Evolutionary conservation across 1,140 invertebrate species (phyloP).

Genomic region (Panagrolaimus sp.): DNA sequence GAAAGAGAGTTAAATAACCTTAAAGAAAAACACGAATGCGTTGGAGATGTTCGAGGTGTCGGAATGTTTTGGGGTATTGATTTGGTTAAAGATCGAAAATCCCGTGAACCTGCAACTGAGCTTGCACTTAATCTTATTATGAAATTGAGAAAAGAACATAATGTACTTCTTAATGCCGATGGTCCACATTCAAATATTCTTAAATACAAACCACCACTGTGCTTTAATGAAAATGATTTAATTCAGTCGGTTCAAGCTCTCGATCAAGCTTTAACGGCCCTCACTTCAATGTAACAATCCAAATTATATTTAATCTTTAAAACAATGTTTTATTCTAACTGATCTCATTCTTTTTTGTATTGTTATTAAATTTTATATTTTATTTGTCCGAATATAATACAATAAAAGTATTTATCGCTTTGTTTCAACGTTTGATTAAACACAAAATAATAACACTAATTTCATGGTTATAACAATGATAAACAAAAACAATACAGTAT

Average conservation of each 20-base stretch:
- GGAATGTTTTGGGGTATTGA: slow-evolving; percentile 91
- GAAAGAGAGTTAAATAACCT: slow-evolving; percentile 69
- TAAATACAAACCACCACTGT: slow-evolving; percentile 94
- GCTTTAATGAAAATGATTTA: slow-evolving; percentile 66
- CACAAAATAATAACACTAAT: too few species aligned
- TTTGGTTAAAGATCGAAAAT: slow-evolving; percentile 74
- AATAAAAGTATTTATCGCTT: too few species aligned
- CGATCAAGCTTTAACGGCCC: slow-evolving; percentile 30
- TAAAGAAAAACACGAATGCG: slow-evolving; percentile 70
- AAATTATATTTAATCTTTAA: too few species aligned
- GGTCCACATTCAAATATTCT: slow-evolving; percentile 87
- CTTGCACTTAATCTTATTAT: slow-evolving; percentile 74
- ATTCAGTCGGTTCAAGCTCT: slow-evolving; percentile 29
- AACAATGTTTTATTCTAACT: too few species aligned
- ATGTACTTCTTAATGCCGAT: slow-evolving; percentile 82
- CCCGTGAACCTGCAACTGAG: slow-evolving; percentile 74
- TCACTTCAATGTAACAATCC: too few species aligned
- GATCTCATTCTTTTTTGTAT: too few species aligned
- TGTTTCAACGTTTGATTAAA: too few species aligned
- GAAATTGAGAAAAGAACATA: slow-evolving; percentile 69
- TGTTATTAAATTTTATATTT: too few species aligned
- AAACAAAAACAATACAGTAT: too few species aligned
- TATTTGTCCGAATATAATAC: too few species aligned
- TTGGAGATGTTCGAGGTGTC: slow-evolving; percentile 72
- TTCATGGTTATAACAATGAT: too few species aligned